Percentiles rank a stretch among this genome's conserved stretches.
phyloP scores from a whole-genome alignment of 2,888 invertebrate species.

The Poecilobothrus nobilitatus region DNA sequence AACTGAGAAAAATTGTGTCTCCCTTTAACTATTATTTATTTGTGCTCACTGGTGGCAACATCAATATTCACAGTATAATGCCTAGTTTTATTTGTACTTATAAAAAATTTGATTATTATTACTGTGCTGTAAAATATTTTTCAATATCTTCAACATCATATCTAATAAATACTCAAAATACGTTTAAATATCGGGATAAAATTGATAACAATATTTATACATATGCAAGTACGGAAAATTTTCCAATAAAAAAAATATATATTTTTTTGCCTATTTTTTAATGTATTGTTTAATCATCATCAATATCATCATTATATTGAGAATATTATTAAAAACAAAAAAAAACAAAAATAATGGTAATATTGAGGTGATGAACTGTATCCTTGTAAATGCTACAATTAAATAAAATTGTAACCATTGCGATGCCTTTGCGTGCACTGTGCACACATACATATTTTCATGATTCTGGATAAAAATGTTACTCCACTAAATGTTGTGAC shows the following conservation, averaged over 20 bases:
- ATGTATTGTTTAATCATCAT: background rate
- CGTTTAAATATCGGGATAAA: too few relatives aligned
- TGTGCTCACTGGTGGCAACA: background rate
- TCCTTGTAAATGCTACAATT: too few relatives aligned
- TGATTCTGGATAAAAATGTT: background rate
- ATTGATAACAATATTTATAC: background rate
- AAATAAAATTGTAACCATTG: too few relatives aligned
- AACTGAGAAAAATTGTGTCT: background rate
- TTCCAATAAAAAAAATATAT: background rate
- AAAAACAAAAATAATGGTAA: too few relatives aligned
- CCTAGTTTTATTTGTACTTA: background rate
- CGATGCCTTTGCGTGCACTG: background rate
- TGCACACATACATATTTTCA: background rate
- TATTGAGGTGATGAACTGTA: too few relatives aligned
- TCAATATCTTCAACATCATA: too few relatives aligned
- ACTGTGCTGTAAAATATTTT: too few relatives aligned
- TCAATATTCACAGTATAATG: background rate
- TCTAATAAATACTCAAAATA: too few relatives aligned
- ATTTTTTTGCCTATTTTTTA: background rate
- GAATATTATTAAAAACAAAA: too few relatives aligned
- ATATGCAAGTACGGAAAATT: background rate
- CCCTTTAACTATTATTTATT: background rate
- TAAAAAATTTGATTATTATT: too few relatives aligned
- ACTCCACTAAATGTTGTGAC: background rate
- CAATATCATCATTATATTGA: background rate